Conservation (phyloP, 1,140 invertebrate genomes). For the Camponotus floridanus region DNA sequence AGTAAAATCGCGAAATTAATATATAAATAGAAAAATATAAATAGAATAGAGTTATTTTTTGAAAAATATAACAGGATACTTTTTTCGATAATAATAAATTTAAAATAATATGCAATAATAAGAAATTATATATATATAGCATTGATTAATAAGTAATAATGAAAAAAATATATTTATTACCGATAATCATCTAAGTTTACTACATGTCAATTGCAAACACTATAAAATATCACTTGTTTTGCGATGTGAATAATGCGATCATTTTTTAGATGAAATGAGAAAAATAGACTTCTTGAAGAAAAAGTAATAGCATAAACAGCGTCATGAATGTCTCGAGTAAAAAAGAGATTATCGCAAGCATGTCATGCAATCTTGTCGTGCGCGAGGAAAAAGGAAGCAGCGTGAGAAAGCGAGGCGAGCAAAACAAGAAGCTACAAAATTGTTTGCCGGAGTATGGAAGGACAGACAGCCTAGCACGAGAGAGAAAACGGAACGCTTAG, state of each 20-base stretch:
- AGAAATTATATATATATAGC: background rate
- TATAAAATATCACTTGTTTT: conserved; percentile 22
- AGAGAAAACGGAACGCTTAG: conserved; percentile 16
- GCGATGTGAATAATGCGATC: conserved; percentile 6
- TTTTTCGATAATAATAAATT: background rate
- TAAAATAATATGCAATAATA: background rate
- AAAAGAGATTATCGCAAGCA: conserved; percentile 51
- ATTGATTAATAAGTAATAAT: background rate
- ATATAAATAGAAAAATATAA: background rate
- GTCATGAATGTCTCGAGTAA: conserved; percentile 37
- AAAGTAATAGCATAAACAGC: conserved; percentile 53
- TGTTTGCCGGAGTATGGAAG: conserved; percentile 40
- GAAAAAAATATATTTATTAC: background rate
- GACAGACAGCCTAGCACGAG: background rate
- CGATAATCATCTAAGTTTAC: background rate
- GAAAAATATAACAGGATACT: background rate
- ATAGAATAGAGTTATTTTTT: background rate
- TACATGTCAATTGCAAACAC: background rate
- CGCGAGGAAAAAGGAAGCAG: conserved; percentile 32
- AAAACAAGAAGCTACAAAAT: conserved; percentile 55
- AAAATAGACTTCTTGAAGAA: conserved; percentile 44
- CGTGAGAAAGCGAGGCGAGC: background rate
- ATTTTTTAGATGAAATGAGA: conserved; percentile 44
- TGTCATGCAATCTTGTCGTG: conserved; percentile 33
- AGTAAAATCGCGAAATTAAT: background rate